Evolutionary conservation across 2,888 invertebrate genomes (phyloP), one percentile per base, ranked within the genome.

Genomic region (Mongoloraphidia duomilia): DNA sequence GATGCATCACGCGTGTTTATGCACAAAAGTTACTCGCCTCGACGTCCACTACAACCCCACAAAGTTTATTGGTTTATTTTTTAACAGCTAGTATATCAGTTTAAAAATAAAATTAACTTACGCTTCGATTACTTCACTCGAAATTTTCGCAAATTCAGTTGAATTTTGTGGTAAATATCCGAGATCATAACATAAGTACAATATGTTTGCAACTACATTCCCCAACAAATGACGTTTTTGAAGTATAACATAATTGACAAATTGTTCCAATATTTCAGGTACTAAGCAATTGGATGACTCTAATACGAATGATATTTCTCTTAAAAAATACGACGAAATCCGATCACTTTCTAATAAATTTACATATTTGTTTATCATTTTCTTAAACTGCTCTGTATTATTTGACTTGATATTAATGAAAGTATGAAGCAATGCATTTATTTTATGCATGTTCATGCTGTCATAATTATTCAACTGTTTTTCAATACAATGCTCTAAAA

Each of bases 201-300:
- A 56, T 1, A 75, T 57, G 56, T 71, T 73, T 55, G 71, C 73
- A 2, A 68, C 68, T 40, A 72, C 75, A 52, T 74, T 73, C 3
- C 72, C 75, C 2, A 70, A 60, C 2, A 77, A 53, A 55, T 67
- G 62, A 2, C 66, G 58, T 44, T 65, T 62, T 52, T 72, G 63
- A 10, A 65, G 55, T 2, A 68, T 55, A 9, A 75, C 58, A 57
- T 76, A 76, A 11, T 65, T 60, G 1, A 67, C 64, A 58, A 73
- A 65, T 33, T 63, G 60, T 42, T 75, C 71, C n/a, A 74, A 54
- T 36, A 72, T 57, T 50, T 67, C 63, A 2, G 73, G 72, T 39
- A 72, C 59, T 45, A 70, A 60, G 46, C 65, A 67, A 52, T 65
- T 63, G 1, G 69, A 67, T 2, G 60, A 49, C 41, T 61, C 60